phyloP scores from a whole-genome alignment of 1,140 invertebrate species.

The Diprion similis region DNA sequence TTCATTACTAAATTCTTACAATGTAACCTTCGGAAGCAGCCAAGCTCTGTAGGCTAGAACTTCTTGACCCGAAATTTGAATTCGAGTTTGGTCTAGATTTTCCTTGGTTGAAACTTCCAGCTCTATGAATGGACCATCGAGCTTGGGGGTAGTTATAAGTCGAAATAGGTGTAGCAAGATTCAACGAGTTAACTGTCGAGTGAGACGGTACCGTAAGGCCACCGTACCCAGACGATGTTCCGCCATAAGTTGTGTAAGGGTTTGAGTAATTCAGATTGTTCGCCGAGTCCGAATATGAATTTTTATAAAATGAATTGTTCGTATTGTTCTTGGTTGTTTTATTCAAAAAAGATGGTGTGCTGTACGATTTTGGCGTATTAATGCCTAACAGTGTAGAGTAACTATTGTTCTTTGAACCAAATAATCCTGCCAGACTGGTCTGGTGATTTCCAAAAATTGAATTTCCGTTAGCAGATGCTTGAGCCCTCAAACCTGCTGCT shows the following conservation, averaged over 20 bases:
- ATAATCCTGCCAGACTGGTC: constrained; percentile 56
- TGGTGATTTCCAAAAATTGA: constrained; percentile 60
- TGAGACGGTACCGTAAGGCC: constrained; percentile 64
- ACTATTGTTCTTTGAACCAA: constrained; percentile 48
- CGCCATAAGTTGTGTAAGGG: constrained; percentile 65
- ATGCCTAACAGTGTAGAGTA: constrained; percentile 48
- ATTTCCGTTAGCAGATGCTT: constrained; percentile 58
- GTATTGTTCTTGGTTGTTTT: constrained; percentile 40
- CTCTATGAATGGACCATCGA: constrained; percentile 37
- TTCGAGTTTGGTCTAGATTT: constrained; percentile 43
- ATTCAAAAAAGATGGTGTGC: constrained; percentile 42
- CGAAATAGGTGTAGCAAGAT: constrained; percentile 61
- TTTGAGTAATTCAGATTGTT: constrained; percentile 60
- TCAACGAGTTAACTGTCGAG: constrained; percentile 58
- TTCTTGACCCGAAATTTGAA: constrained; percentile 50
- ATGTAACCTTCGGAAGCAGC: constrained; percentile 73
- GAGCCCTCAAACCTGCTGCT: constrained; percentile 56
- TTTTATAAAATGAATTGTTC: constrained; percentile 45
- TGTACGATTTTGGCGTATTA: constrained; percentile 46
- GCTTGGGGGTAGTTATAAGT: constrained; percentile 60
- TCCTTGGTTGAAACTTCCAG: constrained; percentile 50
- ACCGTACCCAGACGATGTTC: constrained; percentile 69
- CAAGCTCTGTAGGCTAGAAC: constrained; percentile 62
- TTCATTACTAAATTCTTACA: constrained; percentile 61
- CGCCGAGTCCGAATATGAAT: constrained; percentile 49